Percentiles rank a stretch among this genome's conserved stretches.
Evolutionary conservation across 2,888 invertebrate species (phyloP).

Genomic region (Phrixothrix hirtus): DNA sequence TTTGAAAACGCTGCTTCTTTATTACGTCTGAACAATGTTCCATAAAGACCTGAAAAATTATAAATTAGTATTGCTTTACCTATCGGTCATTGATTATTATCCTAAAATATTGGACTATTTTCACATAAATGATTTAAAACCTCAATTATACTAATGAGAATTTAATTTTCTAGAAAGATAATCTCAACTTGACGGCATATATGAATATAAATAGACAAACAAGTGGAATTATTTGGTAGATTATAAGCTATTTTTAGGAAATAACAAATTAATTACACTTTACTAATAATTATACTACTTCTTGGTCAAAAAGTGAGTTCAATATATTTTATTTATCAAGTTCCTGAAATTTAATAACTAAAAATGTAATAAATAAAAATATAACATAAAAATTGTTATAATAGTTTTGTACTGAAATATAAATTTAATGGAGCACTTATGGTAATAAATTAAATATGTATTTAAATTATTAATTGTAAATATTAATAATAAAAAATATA

Average conservation of each 20-base stretch:
- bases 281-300: too few species aligned
- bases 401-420: too few species aligned
- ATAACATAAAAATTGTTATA: too few species aligned
- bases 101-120: not conserved
- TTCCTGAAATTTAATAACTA: not conserved
- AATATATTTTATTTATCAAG: too few species aligned
- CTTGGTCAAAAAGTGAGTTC: too few species aligned
- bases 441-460: too few species aligned
- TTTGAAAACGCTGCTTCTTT: constrained; percentile 93
- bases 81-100: not conserved
- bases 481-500: too few species aligned
- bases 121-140: not conserved
- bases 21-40: constrained; percentile 82
- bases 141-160: constrained; percentile 5
- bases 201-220: constrained; percentile 1
- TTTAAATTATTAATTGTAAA: too few species aligned
- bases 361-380: not conserved
- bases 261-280: too few species aligned
- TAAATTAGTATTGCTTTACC: not conserved
- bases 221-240: not conserved
- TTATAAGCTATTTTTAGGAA: not conserved
- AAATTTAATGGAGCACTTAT: too few species aligned
- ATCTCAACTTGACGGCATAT: not conserved
- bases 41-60: constrained; percentile 72
- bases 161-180: not conserved